These are phyloP conservation scores for Listronotus oregonensis DNA, from an alignment of 1,140 invertebrate genomes.

Conservation along the genomic window DNA sequence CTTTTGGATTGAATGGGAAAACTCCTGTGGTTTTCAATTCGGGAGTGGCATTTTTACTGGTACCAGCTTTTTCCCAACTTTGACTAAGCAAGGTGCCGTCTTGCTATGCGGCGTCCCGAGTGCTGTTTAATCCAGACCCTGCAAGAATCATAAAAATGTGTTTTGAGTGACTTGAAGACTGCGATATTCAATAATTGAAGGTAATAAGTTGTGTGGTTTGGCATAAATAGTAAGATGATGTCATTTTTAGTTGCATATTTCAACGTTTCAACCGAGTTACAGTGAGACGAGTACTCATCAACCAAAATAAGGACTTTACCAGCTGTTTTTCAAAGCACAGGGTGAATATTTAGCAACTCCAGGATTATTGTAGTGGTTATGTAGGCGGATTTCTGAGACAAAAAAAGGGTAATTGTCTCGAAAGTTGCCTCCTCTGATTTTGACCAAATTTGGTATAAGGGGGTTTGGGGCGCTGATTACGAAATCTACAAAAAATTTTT, in stretches of 20 bases:
- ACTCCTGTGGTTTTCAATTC: conserved; percentile 5
- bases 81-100: too few species aligned
- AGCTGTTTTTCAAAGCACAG: conserved; percentile 46
- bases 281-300: conserved; percentile 50
- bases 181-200: conserved; percentile 43
- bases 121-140: background rate
- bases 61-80: too few species aligned
- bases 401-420: too few species aligned
- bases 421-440: too few species aligned
- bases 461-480: too few species aligned
- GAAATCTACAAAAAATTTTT: too few species aligned
- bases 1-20: conserved; percentile 6
- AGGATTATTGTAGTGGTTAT: conserved; percentile 53
- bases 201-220: conserved; percentile 50
- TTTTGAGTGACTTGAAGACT: conserved; percentile 39
- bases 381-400: conserved; percentile 53
- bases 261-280: conserved; percentile 39
- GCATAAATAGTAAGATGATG: conserved; percentile 37
- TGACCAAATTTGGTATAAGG: too few species aligned
- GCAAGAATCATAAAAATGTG: conserved; percentile 15
- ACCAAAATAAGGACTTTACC: conserved; percentile 48
- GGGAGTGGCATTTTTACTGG: conserved; percentile 1
- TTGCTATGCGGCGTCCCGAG: background rate
- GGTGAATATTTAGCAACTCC: conserved; percentile 48
- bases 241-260: conserved; percentile 36